Evolutionary conservation across 1,140 invertebrate species (phyloP), one percentile per base, ranked within the genome.

Genomic region (Choristoneura fumiferana): DNA sequence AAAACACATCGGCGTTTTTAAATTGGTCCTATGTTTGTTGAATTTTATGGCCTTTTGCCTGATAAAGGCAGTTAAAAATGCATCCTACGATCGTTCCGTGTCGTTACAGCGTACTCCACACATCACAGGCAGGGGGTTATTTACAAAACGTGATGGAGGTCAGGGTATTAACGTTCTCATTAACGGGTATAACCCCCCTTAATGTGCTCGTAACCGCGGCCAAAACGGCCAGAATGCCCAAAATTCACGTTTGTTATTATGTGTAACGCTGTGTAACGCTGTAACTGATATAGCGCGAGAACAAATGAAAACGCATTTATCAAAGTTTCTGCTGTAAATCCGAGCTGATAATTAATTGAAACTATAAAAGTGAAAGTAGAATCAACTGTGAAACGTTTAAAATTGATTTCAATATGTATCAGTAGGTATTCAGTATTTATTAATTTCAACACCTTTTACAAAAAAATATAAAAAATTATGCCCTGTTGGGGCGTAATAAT

Each of bases 141-240:
- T 49, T 49, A 49, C 43, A 49, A 49, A 49, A 49, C 43, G 43
- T 49, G 43, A 49, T 18, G 43, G 43, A 49, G 43, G 43, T 49
- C 43, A 49, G 22, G 22, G n/a, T 17, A 49, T 49, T 49, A 49
- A 49, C 43, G 22, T 49, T 33, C 43, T 49, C 43, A 49, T 49
- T 49, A 49, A 49, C 43, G 43, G 22, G 43, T 12, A 49, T 49
- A 49, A 49, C 43, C 43, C 43, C n/a, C 18, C 18, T 18, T 22
- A 49, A 49, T 49, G 43, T 29, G 43, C 43, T 49, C 43, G 43
- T 49, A 49, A 29, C 10, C 43, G 18, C 18, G 12, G 43, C 22
- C 22, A 49, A 33, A 49, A 49, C 18, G 43, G 12, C 43, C 43
- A 49, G 43, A 13, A 49, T 22, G 10, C 43, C 37, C 43, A 49